phyloP scores from a whole-genome alignment of 2,797 vertebrate species.

The Anisognathus igniventris region DNA sequence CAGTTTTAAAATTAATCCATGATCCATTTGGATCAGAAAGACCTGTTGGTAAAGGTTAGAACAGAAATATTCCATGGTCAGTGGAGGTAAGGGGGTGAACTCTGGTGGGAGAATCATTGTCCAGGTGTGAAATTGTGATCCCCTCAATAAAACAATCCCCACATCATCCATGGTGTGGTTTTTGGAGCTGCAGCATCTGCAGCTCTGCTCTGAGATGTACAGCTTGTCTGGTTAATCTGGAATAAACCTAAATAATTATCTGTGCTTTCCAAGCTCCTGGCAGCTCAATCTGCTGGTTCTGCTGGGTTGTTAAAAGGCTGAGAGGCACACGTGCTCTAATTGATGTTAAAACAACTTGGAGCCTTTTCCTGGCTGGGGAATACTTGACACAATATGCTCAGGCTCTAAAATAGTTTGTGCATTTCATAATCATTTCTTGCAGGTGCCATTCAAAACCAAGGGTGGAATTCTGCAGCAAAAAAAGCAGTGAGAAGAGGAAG shows the following conservation, averaged over 20 bases:
- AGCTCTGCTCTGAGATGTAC: not conserved
- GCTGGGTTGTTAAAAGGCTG: not conserved
- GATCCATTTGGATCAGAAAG: not conserved
- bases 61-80: not conserved
- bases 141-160: not conserved
- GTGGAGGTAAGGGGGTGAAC: not conserved
- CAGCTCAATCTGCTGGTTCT: not conserved
- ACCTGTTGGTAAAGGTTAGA: not conserved
- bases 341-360: not conserved
- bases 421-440: not conserved
- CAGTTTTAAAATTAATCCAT: not conserved
- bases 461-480: not conserved
- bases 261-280: not conserved
- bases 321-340: not conserved
- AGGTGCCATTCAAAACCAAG: slow-evolving; percentile 4
- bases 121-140: not conserved
- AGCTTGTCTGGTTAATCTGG: not conserved
- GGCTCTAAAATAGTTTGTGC: not conserved
- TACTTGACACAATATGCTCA: not conserved
- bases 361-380: not conserved
- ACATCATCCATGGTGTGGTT: not conserved
- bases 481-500: slow-evolving; percentile 33
- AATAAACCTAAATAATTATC: not conserved
- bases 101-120: not conserved
- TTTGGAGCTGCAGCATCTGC: not conserved